phyloP scores from a whole-genome alignment of 2,797 vertebrate genomes.

The Microctenopoma lineatum region DNA sequence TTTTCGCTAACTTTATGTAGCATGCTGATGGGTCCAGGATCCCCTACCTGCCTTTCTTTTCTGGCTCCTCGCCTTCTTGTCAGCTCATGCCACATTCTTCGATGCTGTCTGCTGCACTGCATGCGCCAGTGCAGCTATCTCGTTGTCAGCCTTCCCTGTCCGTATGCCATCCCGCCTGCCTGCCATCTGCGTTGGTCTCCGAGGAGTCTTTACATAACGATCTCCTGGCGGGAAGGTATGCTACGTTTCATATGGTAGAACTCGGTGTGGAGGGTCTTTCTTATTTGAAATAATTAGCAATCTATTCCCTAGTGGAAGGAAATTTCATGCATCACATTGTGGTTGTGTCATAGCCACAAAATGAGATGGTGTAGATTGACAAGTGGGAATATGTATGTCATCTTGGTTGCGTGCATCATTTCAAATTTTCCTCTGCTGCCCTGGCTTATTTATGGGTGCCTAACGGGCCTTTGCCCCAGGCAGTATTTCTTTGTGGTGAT shows the following conservation, averaged over 20 bases:
- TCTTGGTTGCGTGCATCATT: slow-evolving; percentile 26
- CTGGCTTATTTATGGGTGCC: slow-evolving; percentile 49
- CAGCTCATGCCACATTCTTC: slow-evolving; percentile 14
- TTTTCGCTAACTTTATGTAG: too few relatives aligned
- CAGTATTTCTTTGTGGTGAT: slow-evolving; percentile 34
- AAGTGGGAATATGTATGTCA: not conserved
- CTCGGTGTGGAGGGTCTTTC: not conserved
- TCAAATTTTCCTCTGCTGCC: slow-evolving; percentile 1
- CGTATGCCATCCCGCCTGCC: slow-evolving; percentile 43
- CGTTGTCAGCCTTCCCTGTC: slow-evolving; percentile 36
- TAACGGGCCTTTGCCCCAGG: slow-evolving; percentile 52
- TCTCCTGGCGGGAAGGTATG: slow-evolving; percentile 36
- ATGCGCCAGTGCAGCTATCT: slow-evolving; percentile 23
- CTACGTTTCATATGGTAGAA: slow-evolving; percentile 4
- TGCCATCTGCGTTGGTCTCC: slow-evolving; percentile 58
- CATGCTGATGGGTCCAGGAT: not conserved
- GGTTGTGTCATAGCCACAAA: not conserved
- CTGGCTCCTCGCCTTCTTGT: not conserved
- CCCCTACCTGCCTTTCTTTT: not conserved
- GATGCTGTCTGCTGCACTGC: not conserved
- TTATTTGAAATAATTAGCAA: too few relatives aligned
- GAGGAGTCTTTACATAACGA: slow-evolving; percentile 46
- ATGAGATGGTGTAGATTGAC: slow-evolving; percentile 5
- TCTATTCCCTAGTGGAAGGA: too few relatives aligned
- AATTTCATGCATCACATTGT: too few relatives aligned